Percentiles rank a stretch among this genome's conserved stretches.
phyloP scores from a whole-genome alignment of 2,797 vertebrate genomes.

The Anolis apletophallus region DNA sequence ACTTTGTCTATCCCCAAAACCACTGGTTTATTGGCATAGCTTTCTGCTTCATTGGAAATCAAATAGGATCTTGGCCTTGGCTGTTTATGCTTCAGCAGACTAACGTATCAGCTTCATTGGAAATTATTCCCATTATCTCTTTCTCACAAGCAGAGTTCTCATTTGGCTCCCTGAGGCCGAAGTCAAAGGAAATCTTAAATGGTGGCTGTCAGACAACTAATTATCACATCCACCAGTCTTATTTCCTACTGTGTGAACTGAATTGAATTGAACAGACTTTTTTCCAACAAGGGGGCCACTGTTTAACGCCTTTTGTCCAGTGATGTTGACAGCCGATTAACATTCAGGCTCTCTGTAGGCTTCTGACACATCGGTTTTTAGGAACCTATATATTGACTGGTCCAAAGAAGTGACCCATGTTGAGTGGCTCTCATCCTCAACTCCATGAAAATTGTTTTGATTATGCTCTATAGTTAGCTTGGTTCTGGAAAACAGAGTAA shows the following conservation, averaged over 20 bases:
- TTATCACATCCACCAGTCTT: neutral
- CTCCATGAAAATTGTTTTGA: neutral
- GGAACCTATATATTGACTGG: neutral
- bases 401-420: neutral
- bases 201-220: neutral
- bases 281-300: neutral
- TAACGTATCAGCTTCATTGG: too few relatives aligned
- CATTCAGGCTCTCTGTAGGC: neutral
- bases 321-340: slow-evolving; percentile 31
- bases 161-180: neutral
- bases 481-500: neutral
- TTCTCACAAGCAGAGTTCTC: neutral
- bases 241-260: neutral
- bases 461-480: neutral
- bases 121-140: slow-evolving; percentile 1
- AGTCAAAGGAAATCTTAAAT: neutral
- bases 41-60: too few relatives aligned
- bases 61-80: too few relatives aligned
- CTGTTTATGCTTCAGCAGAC: too few relatives aligned
- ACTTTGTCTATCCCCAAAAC: too few relatives aligned
- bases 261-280: neutral
- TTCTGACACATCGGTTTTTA: neutral
- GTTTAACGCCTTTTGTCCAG: neutral
- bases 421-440: neutral
- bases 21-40: too few relatives aligned